phyloP scores from a whole-genome alignment of 2,113 vertebrate genomes.

The Istiophorus platypterus region DNA sequence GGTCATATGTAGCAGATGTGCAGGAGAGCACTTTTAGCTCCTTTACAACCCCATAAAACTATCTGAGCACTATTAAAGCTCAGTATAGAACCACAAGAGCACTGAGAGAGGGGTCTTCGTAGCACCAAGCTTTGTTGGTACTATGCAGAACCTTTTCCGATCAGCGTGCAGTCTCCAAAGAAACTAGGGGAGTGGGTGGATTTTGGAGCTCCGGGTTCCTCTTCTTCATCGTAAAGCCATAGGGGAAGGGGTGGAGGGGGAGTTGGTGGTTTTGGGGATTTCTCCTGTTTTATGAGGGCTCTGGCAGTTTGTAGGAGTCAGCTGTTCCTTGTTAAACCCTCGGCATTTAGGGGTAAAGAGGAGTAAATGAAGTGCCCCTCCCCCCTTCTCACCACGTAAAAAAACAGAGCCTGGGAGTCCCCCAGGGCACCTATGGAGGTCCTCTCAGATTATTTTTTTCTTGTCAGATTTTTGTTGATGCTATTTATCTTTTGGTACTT shows the following conservation, averaged over 20 bases:
- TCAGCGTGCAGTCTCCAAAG: background rate
- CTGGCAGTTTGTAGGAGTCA: constrained; percentile 42
- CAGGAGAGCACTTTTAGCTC: background rate
- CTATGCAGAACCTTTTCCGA: background rate
- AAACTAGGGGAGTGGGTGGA: background rate
- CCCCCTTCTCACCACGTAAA: constrained; percentile 32
- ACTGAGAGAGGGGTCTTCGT: background rate
- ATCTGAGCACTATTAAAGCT: background rate
- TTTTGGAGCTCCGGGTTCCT: background rate
- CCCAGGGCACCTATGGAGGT: constrained; percentile 4
- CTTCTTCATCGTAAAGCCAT: background rate
- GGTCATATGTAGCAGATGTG: background rate
- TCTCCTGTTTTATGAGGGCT: constrained; percentile 36
- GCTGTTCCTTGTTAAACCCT: constrained; percentile 57
- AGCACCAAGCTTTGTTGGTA: background rate
- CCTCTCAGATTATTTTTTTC: background rate
- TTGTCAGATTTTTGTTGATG: background rate
- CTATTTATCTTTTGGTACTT: no score
- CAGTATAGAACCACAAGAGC: background rate
- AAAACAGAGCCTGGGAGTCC: constrained; percentile 38
- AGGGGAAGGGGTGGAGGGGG: background rate
- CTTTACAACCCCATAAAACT: background rate
- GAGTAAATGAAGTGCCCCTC: constrained; percentile 30
- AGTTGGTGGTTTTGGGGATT: background rate
- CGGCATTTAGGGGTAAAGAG: background rate